A percentile compares a stretch with the other conserved stretches of the same genome.
Evolutionary conservation across 2,888 invertebrate species (phyloP).

Genomic region (Ephialtes manifestator): DNA sequence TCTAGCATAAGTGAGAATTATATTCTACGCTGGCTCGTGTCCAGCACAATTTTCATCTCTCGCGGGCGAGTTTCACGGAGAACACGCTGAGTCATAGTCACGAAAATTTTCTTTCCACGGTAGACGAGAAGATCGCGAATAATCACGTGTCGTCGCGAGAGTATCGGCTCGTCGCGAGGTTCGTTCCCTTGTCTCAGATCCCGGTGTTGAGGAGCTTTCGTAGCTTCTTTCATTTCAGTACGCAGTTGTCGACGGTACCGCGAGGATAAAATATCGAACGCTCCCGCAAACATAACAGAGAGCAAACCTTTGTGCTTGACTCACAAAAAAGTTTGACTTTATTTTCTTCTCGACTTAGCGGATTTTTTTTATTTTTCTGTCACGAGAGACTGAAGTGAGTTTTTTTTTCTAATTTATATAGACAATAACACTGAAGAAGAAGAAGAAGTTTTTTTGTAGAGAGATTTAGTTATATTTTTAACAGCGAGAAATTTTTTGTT

Average conservation of each 20-base stretch:
- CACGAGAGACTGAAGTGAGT: not conserved
- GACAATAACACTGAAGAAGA: too few species aligned
- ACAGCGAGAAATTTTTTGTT: too few species aligned
- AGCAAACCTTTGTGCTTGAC: conserved; percentile 38
- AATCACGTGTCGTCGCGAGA: conserved; percentile 75
- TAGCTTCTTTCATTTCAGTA: conserved; percentile 68
- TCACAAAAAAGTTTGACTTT: conserved; percentile 2
- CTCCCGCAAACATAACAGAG: too few species aligned
- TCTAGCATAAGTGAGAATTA: conserved; percentile 37
- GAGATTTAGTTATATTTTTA: too few species aligned
- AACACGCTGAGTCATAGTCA: conserved; percentile 80
- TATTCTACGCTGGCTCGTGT: conserved; percentile 71
- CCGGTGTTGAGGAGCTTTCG: conserved; percentile 49
- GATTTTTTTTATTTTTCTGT: not conserved
- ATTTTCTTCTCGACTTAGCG: not conserved
- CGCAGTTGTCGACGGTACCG: conserved; percentile 67
- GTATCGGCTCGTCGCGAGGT: conserved; percentile 47
- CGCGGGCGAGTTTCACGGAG: conserved; percentile 68
- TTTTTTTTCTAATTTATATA: not conserved
- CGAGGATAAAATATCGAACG: conserved; percentile 58
- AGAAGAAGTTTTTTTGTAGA: too few species aligned
- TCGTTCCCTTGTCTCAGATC: conserved; percentile 55
- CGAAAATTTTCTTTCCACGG: conserved; percentile 73
- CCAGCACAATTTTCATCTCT: conserved; percentile 67
- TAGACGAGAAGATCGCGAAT: conserved; percentile 66